Evolutionary conservation across 2,113 vertebrate species (phyloP).

Genomic region (Albula goreensis): DNA sequence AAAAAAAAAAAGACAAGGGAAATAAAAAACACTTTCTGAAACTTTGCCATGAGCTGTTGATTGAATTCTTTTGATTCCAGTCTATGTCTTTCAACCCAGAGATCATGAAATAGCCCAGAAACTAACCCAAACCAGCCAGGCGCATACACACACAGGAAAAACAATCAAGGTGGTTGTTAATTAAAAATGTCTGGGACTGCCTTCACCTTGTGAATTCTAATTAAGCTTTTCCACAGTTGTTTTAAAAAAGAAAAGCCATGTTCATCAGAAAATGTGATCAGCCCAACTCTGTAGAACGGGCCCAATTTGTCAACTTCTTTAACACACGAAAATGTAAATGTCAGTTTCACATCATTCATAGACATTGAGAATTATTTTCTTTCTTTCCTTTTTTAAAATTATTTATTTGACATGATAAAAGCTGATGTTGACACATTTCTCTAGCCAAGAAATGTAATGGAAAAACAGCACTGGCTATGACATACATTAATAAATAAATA

Average conservation of each 20-base stretch:
- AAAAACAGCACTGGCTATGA: background rate
- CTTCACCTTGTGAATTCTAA: slow-evolving; percentile 59
- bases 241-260: slow-evolving; percentile 51
- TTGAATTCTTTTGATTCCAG: background rate
- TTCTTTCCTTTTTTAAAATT: background rate
- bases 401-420: background rate
- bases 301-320: slow-evolving; percentile 51
- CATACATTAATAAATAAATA: background rate
- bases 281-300: slow-evolving; percentile 56
- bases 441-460: background rate
- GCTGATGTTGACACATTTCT: background rate
- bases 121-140: slow-evolving; percentile 55
- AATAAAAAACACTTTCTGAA: background rate
- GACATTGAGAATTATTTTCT: background rate
- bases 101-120: slow-evolving; percentile 58
- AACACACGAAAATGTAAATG: slow-evolving; percentile 39
- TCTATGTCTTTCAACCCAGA: background rate
- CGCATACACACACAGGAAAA: slow-evolving; percentile 60
- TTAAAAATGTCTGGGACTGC: slow-evolving; percentile 58
- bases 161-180: slow-evolving; percentile 74
- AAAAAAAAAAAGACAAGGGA: background rate
- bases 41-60: background rate
- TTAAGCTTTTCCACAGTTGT: slow-evolving; percentile 46
- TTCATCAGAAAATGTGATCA: slow-evolving; percentile 62
- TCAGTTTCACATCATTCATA: background rate